phyloP scores from a whole-genome alignment of 2,797 vertebrate genomes.

The Micrastur ruficollis region DNA sequence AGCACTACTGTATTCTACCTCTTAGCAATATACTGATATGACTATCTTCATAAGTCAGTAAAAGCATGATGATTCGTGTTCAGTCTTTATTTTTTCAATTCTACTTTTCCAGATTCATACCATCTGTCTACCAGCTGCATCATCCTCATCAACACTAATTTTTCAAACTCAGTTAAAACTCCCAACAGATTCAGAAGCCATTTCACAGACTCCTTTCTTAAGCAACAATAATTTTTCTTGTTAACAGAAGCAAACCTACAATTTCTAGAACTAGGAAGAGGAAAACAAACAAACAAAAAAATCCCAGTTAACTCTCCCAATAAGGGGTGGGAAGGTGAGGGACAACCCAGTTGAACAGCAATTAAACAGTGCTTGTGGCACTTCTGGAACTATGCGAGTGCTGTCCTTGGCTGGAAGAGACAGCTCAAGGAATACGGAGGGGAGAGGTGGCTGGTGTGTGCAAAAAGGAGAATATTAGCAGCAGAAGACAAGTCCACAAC shows the following conservation, averaged over 20 bases:
- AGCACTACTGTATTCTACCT: background rate
- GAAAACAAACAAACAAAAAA: background rate
- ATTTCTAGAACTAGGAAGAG: background rate
- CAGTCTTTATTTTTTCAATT: background rate
- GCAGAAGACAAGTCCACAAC: background rate
- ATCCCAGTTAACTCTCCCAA: background rate
- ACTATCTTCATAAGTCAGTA: background rate
- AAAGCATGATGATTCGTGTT: background rate
- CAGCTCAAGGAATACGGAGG: background rate
- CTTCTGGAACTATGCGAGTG: background rate
- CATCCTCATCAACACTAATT: background rate
- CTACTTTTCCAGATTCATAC: background rate
- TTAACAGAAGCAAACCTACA: background rate
- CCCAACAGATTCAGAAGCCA: background rate
- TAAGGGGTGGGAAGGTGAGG: background rate
- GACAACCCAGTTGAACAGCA: background rate
- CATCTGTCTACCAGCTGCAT: background rate
- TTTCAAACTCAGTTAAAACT: background rate
- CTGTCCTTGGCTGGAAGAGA: background rate
- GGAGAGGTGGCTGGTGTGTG: background rate
- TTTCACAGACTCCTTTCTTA: background rate
- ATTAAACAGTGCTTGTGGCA: background rate
- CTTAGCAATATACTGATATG: background rate
- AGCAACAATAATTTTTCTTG: background rate
- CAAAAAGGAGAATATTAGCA: background rate